A percentile compares a stretch with the other conserved stretches of the same genome.
Evolutionary conservation across 1,140 invertebrate genomes (phyloP).

Genomic region (Bombus breviceps): DNA sequence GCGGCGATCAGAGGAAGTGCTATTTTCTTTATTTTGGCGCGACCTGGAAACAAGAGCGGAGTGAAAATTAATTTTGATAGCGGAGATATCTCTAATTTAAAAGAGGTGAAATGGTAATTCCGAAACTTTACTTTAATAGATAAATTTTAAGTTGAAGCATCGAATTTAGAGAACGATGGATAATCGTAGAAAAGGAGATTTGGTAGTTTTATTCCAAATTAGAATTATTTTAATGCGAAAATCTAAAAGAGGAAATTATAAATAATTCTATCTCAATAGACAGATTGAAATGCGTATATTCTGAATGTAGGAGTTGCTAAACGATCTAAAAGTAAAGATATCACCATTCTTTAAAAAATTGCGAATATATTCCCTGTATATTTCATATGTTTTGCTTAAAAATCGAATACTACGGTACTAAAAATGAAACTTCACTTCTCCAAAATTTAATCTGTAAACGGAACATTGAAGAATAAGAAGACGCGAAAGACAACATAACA

Average conservation of each 20-base stretch:
- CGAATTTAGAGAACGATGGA: too few species aligned
- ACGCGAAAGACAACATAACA: background rate
- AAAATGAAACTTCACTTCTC: background rate
- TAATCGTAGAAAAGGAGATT: background rate
- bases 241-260: background rate
- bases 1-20: conserved; percentile 86
- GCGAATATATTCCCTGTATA: background rate
- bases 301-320: background rate
- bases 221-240: background rate
- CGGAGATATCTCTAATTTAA: background rate
- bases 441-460: background rate
- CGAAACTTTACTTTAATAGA: background rate
- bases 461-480: background rate
- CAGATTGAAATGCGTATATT: background rate
- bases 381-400: background rate
- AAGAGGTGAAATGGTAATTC: background rate
- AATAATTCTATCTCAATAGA: background rate
- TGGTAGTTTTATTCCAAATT: background rate
- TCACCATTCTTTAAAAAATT: too few species aligned
- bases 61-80: background rate
- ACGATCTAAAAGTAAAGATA: background rate
- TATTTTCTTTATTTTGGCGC: conserved; percentile 86
- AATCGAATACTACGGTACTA: background rate
- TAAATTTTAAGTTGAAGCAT: too few species aligned
- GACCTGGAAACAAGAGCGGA: conserved; percentile 82